Evolutionary conservation across 2,797 vertebrate species (phyloP).

Genomic region (Hemitrygon akajei): DNA sequence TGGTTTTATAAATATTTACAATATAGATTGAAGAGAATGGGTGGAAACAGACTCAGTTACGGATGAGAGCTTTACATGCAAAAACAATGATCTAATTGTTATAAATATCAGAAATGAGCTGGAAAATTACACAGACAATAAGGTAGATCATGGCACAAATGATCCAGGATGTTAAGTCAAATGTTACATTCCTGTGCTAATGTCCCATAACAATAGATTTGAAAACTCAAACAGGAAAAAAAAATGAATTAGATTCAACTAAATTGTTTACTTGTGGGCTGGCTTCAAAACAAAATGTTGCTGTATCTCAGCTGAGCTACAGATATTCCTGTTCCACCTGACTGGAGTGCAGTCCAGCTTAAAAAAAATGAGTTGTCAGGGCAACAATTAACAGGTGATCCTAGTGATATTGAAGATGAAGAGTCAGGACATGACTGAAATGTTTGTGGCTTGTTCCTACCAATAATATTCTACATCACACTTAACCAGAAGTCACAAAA

Average conservation of each 20-base stretch:
- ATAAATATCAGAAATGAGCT: background rate
- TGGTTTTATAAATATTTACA: background rate
- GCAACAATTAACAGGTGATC: background rate
- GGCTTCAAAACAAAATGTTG: background rate
- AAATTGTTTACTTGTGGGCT: background rate
- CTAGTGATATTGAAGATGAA: background rate
- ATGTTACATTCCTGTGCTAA: background rate
- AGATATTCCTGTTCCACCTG: background rate
- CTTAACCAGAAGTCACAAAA: background rate
- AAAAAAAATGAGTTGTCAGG: background rate
- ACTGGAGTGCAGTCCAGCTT: too few species aligned
- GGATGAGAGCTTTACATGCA: background rate
- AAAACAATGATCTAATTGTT: background rate
- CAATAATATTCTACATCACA: background rate
- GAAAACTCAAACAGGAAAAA: background rate
- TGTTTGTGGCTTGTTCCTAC: background rate
- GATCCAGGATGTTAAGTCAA: background rate
- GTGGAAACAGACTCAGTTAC: background rate
- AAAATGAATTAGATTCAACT: background rate
- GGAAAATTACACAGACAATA: background rate
- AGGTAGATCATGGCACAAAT: background rate
- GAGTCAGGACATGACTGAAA: background rate
- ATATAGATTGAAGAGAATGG: background rate
- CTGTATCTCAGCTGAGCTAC: background rate
- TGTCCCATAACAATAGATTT: background rate